A percentile compares a stretch with the other conserved stretches of the same genome.
phyloP scores from a whole-genome alignment of 2,888 invertebrate genomes.

The Ormyrus labotus region DNA sequence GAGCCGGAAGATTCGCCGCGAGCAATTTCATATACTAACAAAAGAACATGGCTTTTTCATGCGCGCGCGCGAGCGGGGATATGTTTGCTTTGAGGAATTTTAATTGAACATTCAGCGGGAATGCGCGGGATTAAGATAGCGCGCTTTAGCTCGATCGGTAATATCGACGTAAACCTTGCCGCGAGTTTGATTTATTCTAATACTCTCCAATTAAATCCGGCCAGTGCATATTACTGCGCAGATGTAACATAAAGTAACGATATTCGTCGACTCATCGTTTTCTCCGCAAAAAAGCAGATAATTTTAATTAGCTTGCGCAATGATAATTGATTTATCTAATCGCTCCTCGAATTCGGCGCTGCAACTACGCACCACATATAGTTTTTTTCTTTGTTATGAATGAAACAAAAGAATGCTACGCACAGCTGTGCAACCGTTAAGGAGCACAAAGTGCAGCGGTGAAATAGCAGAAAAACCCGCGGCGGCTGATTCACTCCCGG shows the following conservation, averaged over 20 bases:
- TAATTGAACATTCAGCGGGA: no score
- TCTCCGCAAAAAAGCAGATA: background rate
- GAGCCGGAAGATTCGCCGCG: no score
- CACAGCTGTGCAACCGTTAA: slow-evolving; percentile 21
- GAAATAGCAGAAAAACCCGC: slow-evolving; percentile 9
- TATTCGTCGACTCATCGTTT: no score
- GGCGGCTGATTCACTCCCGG: slow-evolving; percentile 31
- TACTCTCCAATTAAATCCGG: background rate
- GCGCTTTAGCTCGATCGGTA: no score
- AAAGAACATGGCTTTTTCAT: no score
- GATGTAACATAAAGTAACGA: no score
- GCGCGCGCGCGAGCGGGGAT: no score
- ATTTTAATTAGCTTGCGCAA: slow-evolving; percentile 11
- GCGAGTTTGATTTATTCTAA: background rate
- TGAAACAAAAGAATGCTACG: no score
- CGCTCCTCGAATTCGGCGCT: background rate
- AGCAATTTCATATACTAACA: no score
- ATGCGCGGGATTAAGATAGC: no score
- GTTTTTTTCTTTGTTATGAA: slow-evolving; percentile 24
- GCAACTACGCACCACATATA: background rate
- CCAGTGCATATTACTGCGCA: background rate
- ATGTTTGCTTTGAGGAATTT: no score
- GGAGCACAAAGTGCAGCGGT: background rate
- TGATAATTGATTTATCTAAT: slow-evolving; percentile 23
- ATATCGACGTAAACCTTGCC: no score